phyloP scores from a whole-genome alignment of 1,140 invertebrate genomes.

The Nomia melanderi region DNA sequence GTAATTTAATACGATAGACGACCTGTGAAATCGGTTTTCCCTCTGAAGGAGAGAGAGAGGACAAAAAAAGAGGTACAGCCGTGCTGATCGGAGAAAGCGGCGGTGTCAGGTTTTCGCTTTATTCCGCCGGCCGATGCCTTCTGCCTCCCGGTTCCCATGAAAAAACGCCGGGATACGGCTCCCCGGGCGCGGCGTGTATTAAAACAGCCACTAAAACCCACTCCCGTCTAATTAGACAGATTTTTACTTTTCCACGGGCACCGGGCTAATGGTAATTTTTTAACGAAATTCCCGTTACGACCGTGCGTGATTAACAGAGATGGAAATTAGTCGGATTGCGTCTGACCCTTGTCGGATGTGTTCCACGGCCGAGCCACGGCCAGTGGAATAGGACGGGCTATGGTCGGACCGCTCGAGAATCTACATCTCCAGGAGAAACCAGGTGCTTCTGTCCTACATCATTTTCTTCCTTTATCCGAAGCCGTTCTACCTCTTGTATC shows the following conservation, averaged over 20 bases:
- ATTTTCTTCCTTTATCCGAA: background rate
- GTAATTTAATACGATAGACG: background rate
- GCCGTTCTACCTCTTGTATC: background rate
- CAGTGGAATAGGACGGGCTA: background rate
- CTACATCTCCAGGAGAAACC: background rate
- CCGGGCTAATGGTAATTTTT: background rate
- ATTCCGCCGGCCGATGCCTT: background rate
- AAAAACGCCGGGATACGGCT: background rate
- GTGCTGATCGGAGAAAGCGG: background rate
- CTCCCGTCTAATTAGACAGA: conserved; percentile 15
- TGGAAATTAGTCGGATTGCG: conserved; percentile 33
- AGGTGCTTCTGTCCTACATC: background rate
- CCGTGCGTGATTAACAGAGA: conserved; percentile 27
- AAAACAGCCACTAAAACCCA: background rate
- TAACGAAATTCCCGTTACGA: conserved; percentile 6
- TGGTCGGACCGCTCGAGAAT: conserved; percentile 18
- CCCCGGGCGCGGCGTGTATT: background rate
- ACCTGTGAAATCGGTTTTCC: background rate
- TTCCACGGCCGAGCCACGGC: background rate
- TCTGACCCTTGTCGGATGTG: background rate
- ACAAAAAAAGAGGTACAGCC: background rate
- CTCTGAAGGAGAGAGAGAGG: background rate
- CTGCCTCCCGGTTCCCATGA: background rate
- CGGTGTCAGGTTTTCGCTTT: background rate
- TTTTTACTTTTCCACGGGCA: background rate